Conservation (phyloP, 1,140 invertebrate genomes). For the Drosophila varians region DNA sequence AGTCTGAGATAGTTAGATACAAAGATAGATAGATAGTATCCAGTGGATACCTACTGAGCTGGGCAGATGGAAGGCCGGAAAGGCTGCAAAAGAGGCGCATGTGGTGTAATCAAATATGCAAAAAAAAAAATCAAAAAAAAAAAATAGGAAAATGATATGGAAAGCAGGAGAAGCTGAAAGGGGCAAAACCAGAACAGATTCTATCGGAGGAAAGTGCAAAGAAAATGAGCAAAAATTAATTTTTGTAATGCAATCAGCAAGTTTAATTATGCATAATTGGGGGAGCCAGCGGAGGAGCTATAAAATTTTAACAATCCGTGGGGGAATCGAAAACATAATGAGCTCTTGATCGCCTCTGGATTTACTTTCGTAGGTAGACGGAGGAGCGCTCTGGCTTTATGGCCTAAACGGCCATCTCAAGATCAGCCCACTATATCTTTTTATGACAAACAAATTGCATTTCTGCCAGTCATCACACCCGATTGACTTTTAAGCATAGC, state of each 20-base stretch:
- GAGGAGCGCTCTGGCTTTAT: background rate
- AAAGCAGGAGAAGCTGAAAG: too few relatives aligned
- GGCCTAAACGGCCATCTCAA: constrained; percentile 16
- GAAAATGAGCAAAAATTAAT: constrained; percentile 62
- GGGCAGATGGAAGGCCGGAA: constrained; percentile 3
- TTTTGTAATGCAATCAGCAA: constrained; percentile 50
- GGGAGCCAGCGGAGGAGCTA: constrained; percentile 14
- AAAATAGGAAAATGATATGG: constrained; percentile 57
- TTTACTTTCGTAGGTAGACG: too few relatives aligned
- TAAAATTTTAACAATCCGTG: constrained; percentile 25
- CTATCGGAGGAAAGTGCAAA: constrained; percentile 45
- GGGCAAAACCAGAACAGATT: constrained; percentile 11
- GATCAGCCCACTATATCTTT: constrained; percentile 12
- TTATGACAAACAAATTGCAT: constrained; percentile 47
- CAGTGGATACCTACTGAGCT: background rate
- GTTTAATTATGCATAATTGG: constrained; percentile 68
- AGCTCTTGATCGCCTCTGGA: background rate
- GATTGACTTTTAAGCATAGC: constrained; percentile 53
- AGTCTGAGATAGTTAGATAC: background rate
- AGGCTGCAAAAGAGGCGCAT: constrained; percentile 47
- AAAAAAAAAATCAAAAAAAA: constrained; percentile 48
- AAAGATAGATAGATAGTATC: constrained; percentile 7
- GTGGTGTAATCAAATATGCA: constrained; percentile 71
- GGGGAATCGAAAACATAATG: constrained; percentile 1
- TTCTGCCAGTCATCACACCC: constrained; percentile 44